These are phyloP conservation scores for Dynastes tityus DNA, from an alignment of 2,888 invertebrate genomes.

Conservation along the genomic window DNA sequence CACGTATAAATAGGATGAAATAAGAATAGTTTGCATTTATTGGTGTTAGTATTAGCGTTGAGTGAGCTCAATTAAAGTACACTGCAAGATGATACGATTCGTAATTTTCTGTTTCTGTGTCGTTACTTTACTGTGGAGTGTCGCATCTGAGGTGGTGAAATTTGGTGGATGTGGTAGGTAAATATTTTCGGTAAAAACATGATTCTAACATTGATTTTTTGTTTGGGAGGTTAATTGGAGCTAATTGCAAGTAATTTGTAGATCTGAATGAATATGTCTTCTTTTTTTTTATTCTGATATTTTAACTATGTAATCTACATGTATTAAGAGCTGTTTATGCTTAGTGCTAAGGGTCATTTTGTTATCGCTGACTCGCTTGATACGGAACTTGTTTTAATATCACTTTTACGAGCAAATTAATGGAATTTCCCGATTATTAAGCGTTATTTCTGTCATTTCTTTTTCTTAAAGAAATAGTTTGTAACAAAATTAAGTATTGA, in stretches of 20 bases:
- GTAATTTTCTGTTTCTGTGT: slow-evolving; percentile 51
- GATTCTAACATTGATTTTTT: neutral
- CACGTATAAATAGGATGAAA: slow-evolving; percentile 37
- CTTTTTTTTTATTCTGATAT: neutral
- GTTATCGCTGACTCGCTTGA: too few relatives aligned
- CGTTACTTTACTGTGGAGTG: slow-evolving; percentile 46
- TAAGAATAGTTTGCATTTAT: slow-evolving; percentile 36
- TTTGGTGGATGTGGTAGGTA: slow-evolving; percentile 52
- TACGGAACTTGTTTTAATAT: too few relatives aligned
- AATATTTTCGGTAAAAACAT: slow-evolving; percentile 40
- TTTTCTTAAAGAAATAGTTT: neutral
- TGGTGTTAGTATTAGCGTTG: slow-evolving; percentile 20
- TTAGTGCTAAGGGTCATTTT: neutral
- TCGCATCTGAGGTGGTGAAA: slow-evolving; percentile 45
- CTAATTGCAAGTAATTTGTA: neutral
- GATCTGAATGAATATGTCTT: neutral
- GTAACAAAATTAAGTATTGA: too few relatives aligned
- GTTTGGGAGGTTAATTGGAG: neutral
- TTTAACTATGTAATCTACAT: neutral
- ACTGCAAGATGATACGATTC: slow-evolving; percentile 47
- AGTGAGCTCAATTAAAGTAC: too few relatives aligned
- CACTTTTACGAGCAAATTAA: too few relatives aligned
- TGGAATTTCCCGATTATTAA: too few relatives aligned
- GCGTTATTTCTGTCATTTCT: neutral
- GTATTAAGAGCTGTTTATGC: neutral